Evolutionary conservation across 1,140 invertebrate species (phyloP).

Genomic region (Daktulosphaira vitifoliae): DNA sequence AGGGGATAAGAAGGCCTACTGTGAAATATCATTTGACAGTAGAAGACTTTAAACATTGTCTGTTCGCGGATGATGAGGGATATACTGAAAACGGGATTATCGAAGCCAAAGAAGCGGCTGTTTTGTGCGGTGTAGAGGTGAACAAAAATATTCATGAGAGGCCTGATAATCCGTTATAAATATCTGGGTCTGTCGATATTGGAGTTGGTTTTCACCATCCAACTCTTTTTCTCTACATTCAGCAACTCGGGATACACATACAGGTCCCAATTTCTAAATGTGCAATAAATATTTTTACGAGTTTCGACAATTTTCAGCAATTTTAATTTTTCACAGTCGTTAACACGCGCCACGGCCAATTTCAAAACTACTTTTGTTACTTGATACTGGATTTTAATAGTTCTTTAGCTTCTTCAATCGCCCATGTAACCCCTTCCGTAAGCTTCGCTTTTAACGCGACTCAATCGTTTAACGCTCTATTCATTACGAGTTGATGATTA

Average conservation of each 20-base stretch:
- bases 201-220: constrained; percentile 40
- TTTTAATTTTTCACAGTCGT: constrained; percentile 35
- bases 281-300: constrained; percentile 38
- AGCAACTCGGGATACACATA: constrained; percentile 7
- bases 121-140: too few relatives aligned
- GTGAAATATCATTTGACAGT: background rate
- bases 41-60: background rate
- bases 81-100: background rate
- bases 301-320: constrained; percentile 36
- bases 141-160: too few relatives aligned
- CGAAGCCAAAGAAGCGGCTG: too few relatives aligned
- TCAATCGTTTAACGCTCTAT: constrained; percentile 40
- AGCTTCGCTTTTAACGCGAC: constrained; percentile 19
- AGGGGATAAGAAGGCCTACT: background rate
- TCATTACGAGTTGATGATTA: constrained; percentile 45
- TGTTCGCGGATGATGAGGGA: background rate
- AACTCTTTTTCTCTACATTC: constrained; percentile 37
- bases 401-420: background rate
- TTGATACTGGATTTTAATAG: background rate
- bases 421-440: constrained; percentile 7
- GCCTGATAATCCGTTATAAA: background rate
- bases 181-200: constrained; percentile 40
- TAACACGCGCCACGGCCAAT: constrained; percentile 37
- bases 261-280: constrained; percentile 42
- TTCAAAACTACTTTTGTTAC: constrained; percentile 39